phyloP scores from a whole-genome alignment of 2,797 vertebrate genomes.

The Lycodopsis pacificus region DNA sequence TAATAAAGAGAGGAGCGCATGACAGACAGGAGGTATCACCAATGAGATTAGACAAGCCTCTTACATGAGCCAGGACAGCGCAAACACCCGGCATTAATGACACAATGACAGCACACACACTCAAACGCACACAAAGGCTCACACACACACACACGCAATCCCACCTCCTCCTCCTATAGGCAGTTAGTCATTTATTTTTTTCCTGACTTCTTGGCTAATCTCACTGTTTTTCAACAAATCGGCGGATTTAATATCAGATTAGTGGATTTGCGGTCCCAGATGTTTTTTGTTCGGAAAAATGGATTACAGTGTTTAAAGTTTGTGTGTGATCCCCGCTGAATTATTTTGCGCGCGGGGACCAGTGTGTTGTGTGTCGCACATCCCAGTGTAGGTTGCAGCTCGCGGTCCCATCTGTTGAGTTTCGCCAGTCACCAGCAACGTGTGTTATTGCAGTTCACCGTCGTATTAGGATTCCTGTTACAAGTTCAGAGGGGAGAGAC shows the following conservation, averaged over 20 bases:
- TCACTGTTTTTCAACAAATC: constrained; percentile 99
- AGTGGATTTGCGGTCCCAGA: constrained; percentile 97
- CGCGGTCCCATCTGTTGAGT: constrained; percentile 72
- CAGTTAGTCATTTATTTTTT: constrained; percentile 86
- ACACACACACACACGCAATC: constrained; percentile 61
- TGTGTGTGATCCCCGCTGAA: constrained; percentile 88
- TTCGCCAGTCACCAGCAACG: constrained; percentile 43
- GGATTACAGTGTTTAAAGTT: constrained; percentile 97
- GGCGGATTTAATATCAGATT: constrained; percentile 99
- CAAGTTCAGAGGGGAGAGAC: constrained; percentile 53
- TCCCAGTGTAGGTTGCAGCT: constrained; percentile 42
- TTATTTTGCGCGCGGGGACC: constrained; percentile 51
- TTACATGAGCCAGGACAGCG: constrained; percentile 94
- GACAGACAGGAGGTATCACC: constrained; percentile 91
- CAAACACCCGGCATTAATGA: constrained; percentile 95
- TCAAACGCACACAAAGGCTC: constrained; percentile 37
- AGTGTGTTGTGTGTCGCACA: constrained; percentile 48
- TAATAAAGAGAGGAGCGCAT: constrained; percentile 88
- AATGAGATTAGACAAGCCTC: constrained; percentile 98
- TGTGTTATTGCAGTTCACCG: constrained; percentile 49
- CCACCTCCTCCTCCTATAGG: constrained; percentile 76
- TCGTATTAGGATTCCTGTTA: constrained; percentile 53
- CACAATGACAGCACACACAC: constrained; percentile 87
- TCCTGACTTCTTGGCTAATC: constrained; percentile 97
- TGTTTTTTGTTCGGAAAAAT: constrained; percentile 99